Evolutionary conservation across 2,113 vertebrate species (phyloP), one percentile per base, ranked within the genome.

Genomic region (Triplophysa tibetana): DNA sequence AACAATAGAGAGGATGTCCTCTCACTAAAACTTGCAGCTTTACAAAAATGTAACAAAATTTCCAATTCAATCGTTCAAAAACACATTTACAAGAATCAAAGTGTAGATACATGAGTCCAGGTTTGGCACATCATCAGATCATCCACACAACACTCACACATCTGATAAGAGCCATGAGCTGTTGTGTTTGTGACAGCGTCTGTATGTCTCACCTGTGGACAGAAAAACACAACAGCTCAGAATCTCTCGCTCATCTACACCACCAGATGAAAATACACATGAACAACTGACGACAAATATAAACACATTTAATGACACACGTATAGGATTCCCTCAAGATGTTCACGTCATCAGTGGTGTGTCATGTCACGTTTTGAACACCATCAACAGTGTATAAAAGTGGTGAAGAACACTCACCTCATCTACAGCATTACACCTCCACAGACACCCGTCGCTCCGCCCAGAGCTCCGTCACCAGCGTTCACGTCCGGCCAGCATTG

Each of bases 21-120:
- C 4, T 70, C 26, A 54, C 23, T 1, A 10, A 29, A 70, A 87
- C 77, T 89, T 85, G 89, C 91, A 91, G 87, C 89, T 81, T 85
- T 94, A 91, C 93, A 90, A 96, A 92, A 97, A 95, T 89, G 89
- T 95, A 96, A 93, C 90, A 95, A 95, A 94, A 92, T 88, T 74
- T 81, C 88, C 89, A 78, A 91, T 89, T 88, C 92, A 83, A 77
- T 93, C 86, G 89, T 95, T 95, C 91, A 96, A 95, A 95, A 84
- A 83, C 75, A 83, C 94, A 95, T 95, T 86, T 96, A 96, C 94
- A 95, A 86, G 89, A 91, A 81, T 88, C 87, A 82, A 89, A 88
- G 85, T 86, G 82, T 85, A 85, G 78, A 86, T 86, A 93, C 66
- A 92, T 93, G 93, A 92, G 79, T 93, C 92, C 94, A 93, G 94